Evolutionary conservation across 1,140 invertebrate genomes (phyloP).

Genomic region (Spodoptera frugiperda): DNA sequence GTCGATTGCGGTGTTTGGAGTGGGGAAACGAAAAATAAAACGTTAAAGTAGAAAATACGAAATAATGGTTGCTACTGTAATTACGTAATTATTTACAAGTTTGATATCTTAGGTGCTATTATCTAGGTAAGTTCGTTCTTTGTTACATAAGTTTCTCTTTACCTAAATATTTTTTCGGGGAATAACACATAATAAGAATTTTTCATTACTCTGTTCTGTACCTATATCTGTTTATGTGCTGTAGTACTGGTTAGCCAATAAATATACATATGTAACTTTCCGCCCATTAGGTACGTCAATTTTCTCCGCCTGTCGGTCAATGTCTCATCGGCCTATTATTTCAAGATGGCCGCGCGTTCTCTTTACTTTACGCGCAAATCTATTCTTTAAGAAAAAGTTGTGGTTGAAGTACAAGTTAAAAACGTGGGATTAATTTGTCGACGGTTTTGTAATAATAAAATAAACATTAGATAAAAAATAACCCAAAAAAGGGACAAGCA

Average conservation of each 20-base stretch:
- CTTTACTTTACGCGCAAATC: background rate
- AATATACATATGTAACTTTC: constrained; percentile 17
- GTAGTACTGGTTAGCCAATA: background rate
- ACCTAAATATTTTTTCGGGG: too few relatives aligned
- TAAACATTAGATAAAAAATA: background rate
- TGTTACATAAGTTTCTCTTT: too few relatives aligned
- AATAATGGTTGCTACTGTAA: background rate
- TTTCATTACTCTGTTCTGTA: too few relatives aligned
- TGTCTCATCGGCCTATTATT: background rate
- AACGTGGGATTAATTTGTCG: background rate
- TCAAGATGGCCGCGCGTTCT: constrained; percentile 17
- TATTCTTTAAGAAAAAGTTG: too few relatives aligned
- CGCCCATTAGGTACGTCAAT: constrained; percentile 19
- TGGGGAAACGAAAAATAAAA: background rate
- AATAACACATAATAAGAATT: too few relatives aligned
- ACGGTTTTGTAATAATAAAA: too few relatives aligned
- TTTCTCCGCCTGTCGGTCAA: constrained; percentile 22
- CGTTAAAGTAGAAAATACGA: background rate
- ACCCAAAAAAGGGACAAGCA: background rate
- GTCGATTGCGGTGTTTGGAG: constrained; percentile 1
- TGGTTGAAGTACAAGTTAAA: background rate
- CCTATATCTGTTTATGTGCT: too few relatives aligned
- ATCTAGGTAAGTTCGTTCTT: too few relatives aligned
- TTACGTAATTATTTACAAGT: too few relatives aligned
- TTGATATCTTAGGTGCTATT: too few relatives aligned